These are phyloP conservation scores for Panulirus ornatus DNA, from an alignment of 1,140 invertebrate genomes.

Conservation along the genomic window DNA sequence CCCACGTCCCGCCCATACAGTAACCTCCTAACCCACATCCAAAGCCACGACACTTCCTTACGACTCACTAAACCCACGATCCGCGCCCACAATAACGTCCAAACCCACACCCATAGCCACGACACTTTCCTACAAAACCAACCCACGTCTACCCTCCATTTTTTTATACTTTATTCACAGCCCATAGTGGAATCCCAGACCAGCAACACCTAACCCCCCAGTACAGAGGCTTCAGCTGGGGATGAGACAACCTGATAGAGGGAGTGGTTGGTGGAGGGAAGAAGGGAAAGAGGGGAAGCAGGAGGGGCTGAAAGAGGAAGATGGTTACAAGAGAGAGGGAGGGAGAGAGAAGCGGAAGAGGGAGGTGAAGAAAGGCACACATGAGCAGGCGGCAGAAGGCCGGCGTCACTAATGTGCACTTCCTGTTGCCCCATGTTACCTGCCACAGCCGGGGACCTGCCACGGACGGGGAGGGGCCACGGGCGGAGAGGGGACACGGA, in stretches of 20 bases:
- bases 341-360: no score
- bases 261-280: not conserved
- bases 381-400: no score
- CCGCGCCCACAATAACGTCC: not conserved
- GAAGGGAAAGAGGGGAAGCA: not conserved
- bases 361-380: no score
- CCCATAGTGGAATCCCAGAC: not conserved
- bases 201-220: not conserved
- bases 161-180: not conserved
- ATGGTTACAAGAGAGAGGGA: no score
- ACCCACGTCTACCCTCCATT: not conserved
- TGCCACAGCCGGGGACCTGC: no score
- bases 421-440: no score
- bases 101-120: not conserved
- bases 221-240: not conserved
- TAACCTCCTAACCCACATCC: not conserved
- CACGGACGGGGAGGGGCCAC: no score
- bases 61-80: not conserved
- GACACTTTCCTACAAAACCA: not conserved
- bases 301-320: no score
- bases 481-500: no score
- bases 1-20: not conserved
- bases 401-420: no score
- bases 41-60: not conserved
- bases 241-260: not conserved